phyloP scores from a whole-genome alignment of 2,113 vertebrate genomes.

The Puma concolor region DNA sequence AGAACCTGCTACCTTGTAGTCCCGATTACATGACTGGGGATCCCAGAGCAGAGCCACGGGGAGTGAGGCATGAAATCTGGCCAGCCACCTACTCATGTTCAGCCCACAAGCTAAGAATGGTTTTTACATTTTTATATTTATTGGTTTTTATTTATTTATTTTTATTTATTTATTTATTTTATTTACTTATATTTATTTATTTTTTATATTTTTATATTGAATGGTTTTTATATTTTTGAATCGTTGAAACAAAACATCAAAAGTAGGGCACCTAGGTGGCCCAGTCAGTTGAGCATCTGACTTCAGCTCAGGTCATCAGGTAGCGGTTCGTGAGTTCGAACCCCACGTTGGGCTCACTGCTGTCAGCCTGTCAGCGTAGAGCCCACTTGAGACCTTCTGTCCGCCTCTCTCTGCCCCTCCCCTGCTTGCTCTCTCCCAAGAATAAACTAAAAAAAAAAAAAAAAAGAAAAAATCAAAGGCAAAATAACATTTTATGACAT shows the following conservation, averaged over 20 bases:
- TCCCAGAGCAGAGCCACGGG: not conserved
- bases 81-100: not conserved
- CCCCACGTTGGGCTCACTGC: too few species aligned
- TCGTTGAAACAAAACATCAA: not conserved
- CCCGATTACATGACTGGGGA: not conserved
- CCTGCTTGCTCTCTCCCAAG: too few species aligned
- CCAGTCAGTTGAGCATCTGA: too few species aligned
- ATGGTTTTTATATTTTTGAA: constrained; percentile 13
- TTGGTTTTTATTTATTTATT: too few species aligned
- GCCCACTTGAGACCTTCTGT: too few species aligned
- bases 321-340: too few species aligned
- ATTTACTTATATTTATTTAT: too few species aligned
- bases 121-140: constrained; percentile 18
- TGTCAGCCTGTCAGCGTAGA: too few species aligned
- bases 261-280: not conserved
- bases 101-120: not conserved
- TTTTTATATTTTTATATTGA: not conserved
- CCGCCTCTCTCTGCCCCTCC: too few species aligned
- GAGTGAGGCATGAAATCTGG: not conserved
- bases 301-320: too few species aligned
- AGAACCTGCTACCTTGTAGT: not conserved
- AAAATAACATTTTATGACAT: not conserved
- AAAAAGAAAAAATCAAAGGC: not conserved
- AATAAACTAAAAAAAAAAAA: too few species aligned
- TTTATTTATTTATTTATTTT: too few species aligned